Evolutionary conservation across 2,797 vertebrate species (phyloP), one percentile per base, ranked within the genome.

Genomic region (Argyrosomus regius): DNA sequence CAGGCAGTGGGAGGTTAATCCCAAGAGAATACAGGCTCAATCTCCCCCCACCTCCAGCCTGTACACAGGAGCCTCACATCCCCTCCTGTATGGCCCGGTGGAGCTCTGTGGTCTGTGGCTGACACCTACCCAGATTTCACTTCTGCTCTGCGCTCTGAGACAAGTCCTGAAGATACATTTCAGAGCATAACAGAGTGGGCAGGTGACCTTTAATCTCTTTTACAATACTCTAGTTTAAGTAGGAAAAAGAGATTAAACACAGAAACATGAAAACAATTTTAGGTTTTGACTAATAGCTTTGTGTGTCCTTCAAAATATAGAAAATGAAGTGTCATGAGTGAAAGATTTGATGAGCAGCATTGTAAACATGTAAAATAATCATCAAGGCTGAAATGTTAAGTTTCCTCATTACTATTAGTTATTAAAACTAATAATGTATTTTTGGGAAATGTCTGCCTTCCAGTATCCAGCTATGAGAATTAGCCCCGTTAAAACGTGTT

Each of bases 1-100:
- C 82, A 86, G 89, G 87, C 81, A 85, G 91, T 92, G 87, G 91
- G 91, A 94, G 92, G 93, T 92, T 94, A 90, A 93, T 94, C 94
- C 90, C 93, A 76, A 75, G 93, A 93, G 94, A 90, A 90, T 84
- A 57, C 86, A 86, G 75, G 72, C 88, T 91, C 89, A 92, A 89
- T 91, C 85, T 88, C 80, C 82, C 83, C 86, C 88, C 89, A 77
- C 92, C 92, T 90, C 85, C 92, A 86, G 80, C 75, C 82, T 80
- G 80, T 84, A 87, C 85, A 81, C 83, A 70, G 79, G 87, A 87
- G 85, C 87, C 84, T 86, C 74, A 78, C 77, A 83, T 87, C 79
- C 71, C 66, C 64, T 78, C 58, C 86, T 87, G 64, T 75, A 77
- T 86, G 82, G 79, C 78, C 85, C 45, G 0, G 22, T 56, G 31